Evolutionary conservation across 1,140 invertebrate species (phyloP).

Genomic region (Meloidogyne exigua): DNA sequence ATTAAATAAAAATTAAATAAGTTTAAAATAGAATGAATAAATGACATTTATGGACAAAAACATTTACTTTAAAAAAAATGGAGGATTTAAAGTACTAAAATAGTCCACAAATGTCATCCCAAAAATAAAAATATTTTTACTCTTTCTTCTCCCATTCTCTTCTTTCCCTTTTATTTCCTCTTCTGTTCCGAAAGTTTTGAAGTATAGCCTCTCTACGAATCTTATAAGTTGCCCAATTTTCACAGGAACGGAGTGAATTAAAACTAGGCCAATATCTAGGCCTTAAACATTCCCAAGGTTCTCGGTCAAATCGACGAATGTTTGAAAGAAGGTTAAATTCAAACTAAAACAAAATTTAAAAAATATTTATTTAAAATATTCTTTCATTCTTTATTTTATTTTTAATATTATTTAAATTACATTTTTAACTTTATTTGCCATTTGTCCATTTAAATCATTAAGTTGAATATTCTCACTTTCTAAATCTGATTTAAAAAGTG

Average conservation of each 20-base stretch:
- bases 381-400: too few relatives aligned
- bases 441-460: slow-evolving; percentile 1
- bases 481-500: background rate
- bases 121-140: too few relatives aligned
- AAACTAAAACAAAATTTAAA: background rate
- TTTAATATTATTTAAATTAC: slow-evolving; percentile 10
- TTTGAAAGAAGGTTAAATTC: slow-evolving; percentile 3
- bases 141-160: background rate
- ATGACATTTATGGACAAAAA: too few relatives aligned
- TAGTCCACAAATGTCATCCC: too few relatives aligned
- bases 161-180: background rate
- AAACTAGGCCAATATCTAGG: slow-evolving; percentile 20
- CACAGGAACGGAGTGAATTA: background rate
- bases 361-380: too few relatives aligned
- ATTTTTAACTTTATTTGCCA: slow-evolving; percentile 10
- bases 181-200: background rate
- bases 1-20: background rate
- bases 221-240: slow-evolving; percentile 14
- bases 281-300: slow-evolving; percentile 13
- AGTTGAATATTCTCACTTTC: background rate
- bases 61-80: too few relatives aligned
- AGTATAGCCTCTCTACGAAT: background rate
- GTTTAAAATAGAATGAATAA: too few relatives aligned
- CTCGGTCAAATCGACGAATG: background rate
- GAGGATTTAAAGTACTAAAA: too few relatives aligned